Evolutionary conservation across 2,888 invertebrate species (phyloP).

Genomic region (Spialia ferax): DNA sequence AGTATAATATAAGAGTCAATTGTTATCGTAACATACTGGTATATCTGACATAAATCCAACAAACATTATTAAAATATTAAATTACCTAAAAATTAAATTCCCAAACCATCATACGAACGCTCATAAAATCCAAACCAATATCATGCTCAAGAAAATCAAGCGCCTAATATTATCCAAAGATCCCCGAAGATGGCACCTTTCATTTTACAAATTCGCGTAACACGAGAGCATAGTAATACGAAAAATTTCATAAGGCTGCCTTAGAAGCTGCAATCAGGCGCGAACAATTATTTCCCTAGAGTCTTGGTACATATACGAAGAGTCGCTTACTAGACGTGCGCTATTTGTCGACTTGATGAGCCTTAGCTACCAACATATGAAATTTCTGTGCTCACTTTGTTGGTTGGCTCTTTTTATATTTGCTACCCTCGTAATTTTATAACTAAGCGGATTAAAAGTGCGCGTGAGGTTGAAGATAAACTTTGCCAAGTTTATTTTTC

Average conservation of each 20-base stretch:
- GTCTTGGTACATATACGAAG: slow-evolving; percentile 76
- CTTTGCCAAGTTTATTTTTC: not conserved
- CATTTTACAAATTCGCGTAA: slow-evolving; percentile 33
- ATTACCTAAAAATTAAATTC: not conserved
- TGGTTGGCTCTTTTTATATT: slow-evolving; percentile 30
- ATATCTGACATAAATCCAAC: too few relatives aligned
- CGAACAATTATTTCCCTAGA: slow-evolving; percentile 80
- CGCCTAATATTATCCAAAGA: slow-evolving; percentile 24
- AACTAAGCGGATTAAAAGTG: slow-evolving; percentile 21
- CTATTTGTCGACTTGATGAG: slow-evolving; percentile 78
- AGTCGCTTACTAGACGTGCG: slow-evolving; percentile 71
- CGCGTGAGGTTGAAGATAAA: slow-evolving; percentile 2
- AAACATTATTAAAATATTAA: too few relatives aligned
- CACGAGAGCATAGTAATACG: slow-evolving; percentile 30
- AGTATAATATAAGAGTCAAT: not conserved
- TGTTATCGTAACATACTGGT: too few relatives aligned
- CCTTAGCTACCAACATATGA: slow-evolving; percentile 49
- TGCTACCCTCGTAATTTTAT: slow-evolving; percentile 25
- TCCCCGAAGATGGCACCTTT: slow-evolving; percentile 28
- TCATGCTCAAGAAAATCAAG: slow-evolving; percentile 2
- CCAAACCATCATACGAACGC: not conserved
- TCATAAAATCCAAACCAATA: slow-evolving; percentile 2
- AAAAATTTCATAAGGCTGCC: slow-evolving; percentile 49
- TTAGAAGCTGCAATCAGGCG: slow-evolving; percentile 72
- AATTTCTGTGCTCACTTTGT: slow-evolving; percentile 45